Evolutionary conservation across 2,888 invertebrate species (phyloP), one percentile per base, ranked within the genome.

Genomic region (Oasisia sp.): DNA sequence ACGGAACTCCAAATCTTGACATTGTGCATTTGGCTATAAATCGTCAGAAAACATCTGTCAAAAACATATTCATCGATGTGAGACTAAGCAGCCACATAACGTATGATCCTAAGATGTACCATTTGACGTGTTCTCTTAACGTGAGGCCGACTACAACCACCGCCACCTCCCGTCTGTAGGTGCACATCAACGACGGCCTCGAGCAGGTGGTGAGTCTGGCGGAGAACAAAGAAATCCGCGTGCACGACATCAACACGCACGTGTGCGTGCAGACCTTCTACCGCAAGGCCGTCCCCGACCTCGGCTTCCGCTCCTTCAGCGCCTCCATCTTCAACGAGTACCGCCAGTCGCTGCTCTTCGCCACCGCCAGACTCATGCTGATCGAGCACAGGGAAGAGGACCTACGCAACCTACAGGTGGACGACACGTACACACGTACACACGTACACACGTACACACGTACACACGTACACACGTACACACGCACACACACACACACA

Each of bases 201-300:
- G 97, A 97, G 94, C 97, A 97, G 91, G 90, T 93, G 27, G 98
- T 98, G 95, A 98, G 98, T 92, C 96, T 98, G 9, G 97, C 98
- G 89, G 97, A 97, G 93, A 97, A 98, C 94, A 97, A 97, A 94
- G 97, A 97, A 94, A 97, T 98, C 94, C 98, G 98, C 95, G 97
- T 98, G 11, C 98, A 98, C 98, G 97, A 98, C 95, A 97, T 98
- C 45, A 94, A 94, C 14, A 97, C 97, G 32, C 97, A 98, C 95
- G 95, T 95, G 0, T 97, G 98, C 95, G 95, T 98, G 45, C 98
- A 98, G 97, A 97, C 97, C 4, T 92, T 93, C 58, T 58, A 9
- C 89, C 92, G 92, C 74, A 93, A 93, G 92, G 91, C 44, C 44
- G 91, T 93, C 12, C 38, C 91, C 11, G 74, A 74, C 74, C 89